Evolutionary conservation across 2,113 vertebrate species (phyloP).

Genomic region (Gobius niger): DNA sequence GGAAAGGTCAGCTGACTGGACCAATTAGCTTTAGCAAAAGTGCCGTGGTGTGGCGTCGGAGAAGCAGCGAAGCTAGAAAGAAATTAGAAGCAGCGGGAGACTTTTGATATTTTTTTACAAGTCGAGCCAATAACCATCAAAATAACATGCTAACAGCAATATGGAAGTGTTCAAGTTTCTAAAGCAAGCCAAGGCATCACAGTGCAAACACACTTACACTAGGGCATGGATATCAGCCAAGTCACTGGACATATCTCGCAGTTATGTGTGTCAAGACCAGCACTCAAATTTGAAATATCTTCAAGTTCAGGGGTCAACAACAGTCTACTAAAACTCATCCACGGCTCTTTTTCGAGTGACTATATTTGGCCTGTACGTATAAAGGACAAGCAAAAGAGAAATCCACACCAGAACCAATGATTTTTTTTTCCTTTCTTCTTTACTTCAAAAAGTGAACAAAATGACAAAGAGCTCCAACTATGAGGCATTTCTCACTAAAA

Average conservation of each 20-base stretch:
- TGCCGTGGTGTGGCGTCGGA: constrained; percentile 3
- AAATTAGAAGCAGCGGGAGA: neutral
- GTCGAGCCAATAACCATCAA: neutral
- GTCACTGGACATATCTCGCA: no score
- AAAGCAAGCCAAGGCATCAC: neutral
- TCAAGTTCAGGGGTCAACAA: neutral
- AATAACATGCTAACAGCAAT: constrained; percentile 19
- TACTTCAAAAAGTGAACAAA: neutral
- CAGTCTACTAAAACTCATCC: neutral
- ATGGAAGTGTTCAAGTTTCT: neutral
- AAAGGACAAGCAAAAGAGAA: neutral
- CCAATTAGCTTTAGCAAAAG: constrained; percentile 31
- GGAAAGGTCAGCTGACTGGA: constrained; percentile 44
- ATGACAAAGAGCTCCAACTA: neutral
- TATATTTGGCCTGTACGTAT: neutral
- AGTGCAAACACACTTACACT: neutral
- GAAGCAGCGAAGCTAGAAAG: neutral
- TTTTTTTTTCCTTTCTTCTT: neutral
- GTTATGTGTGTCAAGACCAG: neutral
- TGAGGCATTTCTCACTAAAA: neutral
- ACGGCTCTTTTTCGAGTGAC: neutral
- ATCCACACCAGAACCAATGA: neutral
- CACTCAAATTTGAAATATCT: neutral
- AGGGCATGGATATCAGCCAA: no score
- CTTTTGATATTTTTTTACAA: neutral